These are phyloP conservation scores for Leistus spinibarbis DNA, from an alignment of 2,888 invertebrate species.

Conservation along the genomic window DNA sequence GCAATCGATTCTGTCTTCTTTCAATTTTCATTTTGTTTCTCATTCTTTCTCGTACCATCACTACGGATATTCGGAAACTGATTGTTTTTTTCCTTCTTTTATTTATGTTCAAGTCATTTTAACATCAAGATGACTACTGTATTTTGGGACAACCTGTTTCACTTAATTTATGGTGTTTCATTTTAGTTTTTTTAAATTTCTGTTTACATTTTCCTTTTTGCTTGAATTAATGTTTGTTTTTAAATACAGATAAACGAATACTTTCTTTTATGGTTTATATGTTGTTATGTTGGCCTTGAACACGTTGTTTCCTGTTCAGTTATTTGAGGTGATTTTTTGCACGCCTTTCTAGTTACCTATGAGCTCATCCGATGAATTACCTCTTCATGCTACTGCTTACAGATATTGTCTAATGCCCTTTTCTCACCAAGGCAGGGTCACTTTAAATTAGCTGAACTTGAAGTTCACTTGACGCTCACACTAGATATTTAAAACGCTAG, in stretches of 20 bases:
- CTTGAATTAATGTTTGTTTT: background rate
- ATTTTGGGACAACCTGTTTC: slow-evolving; percentile 21
- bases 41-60: background rate
- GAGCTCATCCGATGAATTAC: too few relatives aligned
- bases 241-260: slow-evolving; percentile 18
- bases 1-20: background rate
- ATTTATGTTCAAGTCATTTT: slow-evolving; percentile 21
- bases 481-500: too few relatives aligned
- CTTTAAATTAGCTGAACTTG: too few relatives aligned
- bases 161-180: slow-evolving; percentile 14
- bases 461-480: too few relatives aligned
- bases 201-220: slow-evolving; percentile 16
- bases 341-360: too few relatives aligned
- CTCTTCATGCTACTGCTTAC: too few relatives aligned
- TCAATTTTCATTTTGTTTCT: background rate
- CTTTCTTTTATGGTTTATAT: slow-evolving; percentile 20
- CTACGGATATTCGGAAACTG: slow-evolving; percentile 21
- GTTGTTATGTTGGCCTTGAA: slow-evolving; percentile 30
- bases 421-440: too few relatives aligned
- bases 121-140: slow-evolving; percentile 28
- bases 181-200: background rate
- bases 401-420: too few relatives aligned
- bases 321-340: background rate
- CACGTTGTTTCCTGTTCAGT: background rate
- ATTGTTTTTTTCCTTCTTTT: slow-evolving; percentile 5